Base-by-base conservation (phyloP, 1,140 invertebrate species). In the Halyomorpha halys region DNA sequence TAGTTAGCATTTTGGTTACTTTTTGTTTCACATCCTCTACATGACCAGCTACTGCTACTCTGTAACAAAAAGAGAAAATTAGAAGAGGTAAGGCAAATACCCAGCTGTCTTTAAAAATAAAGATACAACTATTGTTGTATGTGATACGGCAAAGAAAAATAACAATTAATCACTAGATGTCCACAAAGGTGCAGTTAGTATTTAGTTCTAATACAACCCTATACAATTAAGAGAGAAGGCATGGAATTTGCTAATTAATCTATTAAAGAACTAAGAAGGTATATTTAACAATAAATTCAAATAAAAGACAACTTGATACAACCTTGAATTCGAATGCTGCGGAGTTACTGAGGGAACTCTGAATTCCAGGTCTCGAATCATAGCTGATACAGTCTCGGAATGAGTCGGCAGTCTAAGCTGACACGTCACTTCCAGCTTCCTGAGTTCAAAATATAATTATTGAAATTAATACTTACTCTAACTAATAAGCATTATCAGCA, bases 11-110 rank as follows among this genome's bases (percentile, higher is more conserved):
- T 67, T 82, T 83, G 25, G 78, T 80, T 67, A 83, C 74, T 68
- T 78, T 75, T 64, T 82, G 79, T 23, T 77, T 75, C 77, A 83
- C 79, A 39, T 83, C 82, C 70, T 83, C 82, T 45, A 83, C 79
- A 15, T 63, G 44, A 13, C 39, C 54, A 5, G 63, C 34, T 6
- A 39, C 34, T 11, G 34, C 34, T 1, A 39, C 34, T 13, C 34
- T 39, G 34, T 13, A 39, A 39, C 1, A 39, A 39, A 11, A 13
- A 39, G 1, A 11, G 11, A 39, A 39, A 39, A 8, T 39, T 39
- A 39, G 11, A 39, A 39, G 4, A 2, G 2, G 14, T 11, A 14
- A 80, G 13, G 75, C 74, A 65, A 76, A n/a, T n/a, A n/a, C n/a
- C n/a, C n/a, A n/a, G n/a, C n/a, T n/a, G n/a, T n/a, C n/a, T n/a